Conservation (phyloP, 2,113 vertebrate species). For the Pavo muticus region DNA sequence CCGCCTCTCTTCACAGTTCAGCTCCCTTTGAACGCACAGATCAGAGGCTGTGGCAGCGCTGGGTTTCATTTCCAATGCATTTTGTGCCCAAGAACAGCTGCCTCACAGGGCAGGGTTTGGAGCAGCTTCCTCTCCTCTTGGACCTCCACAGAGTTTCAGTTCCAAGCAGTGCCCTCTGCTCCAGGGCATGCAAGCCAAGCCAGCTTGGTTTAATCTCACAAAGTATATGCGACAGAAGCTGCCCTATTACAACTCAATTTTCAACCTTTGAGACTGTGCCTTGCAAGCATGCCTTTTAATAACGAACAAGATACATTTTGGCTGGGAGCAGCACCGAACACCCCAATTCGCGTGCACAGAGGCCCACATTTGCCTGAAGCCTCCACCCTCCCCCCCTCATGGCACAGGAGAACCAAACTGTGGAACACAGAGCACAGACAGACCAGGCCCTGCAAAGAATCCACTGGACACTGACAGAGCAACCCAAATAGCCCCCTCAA, state of each 20-base stretch:
- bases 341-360: background rate
- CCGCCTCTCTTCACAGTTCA: background rate
- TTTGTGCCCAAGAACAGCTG: background rate
- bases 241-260: fast-evolving
- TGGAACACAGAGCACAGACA: no score
- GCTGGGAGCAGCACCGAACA: fast-evolving
- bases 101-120: background rate
- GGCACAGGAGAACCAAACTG: background rate
- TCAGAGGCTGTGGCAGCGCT: background rate
- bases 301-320: fast-evolving
- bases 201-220: fast-evolving
- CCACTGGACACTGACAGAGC: no score
- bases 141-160: fast-evolving
- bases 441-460: no score
- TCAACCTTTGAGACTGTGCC: fast-evolving
- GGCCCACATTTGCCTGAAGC: fast-evolving
- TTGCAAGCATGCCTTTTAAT: fast-evolving
- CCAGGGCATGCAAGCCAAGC: fast-evolving
- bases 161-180: fast-evolving
- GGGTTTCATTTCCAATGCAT: background rate
- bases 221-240: fast-evolving
- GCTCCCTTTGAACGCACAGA: background rate
- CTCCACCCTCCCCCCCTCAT: fast-evolving
- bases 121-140: background rate
- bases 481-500: background rate